Conservation (phyloP, 37 sponge, comb jelly and placozoan genomes). For the Dysidea cf. avara region DNA sequence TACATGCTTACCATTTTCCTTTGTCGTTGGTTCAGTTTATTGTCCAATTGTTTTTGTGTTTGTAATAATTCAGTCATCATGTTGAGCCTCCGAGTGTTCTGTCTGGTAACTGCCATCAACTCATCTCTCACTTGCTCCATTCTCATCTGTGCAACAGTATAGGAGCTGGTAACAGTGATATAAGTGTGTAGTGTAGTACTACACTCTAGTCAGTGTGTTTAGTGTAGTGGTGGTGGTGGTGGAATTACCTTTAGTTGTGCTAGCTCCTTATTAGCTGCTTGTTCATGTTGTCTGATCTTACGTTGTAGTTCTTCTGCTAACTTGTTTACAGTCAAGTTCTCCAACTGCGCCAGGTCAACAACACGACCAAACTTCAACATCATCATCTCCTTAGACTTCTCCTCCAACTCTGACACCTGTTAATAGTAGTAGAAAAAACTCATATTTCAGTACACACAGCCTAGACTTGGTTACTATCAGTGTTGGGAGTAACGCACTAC, state of each 20-base stretch:
- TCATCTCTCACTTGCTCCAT: slow-evolving; percentile 61
- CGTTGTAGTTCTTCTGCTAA: slow-evolving; percentile 69
- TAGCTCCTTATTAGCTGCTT: slow-evolving; percentile 19
- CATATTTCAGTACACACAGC: too few species aligned
- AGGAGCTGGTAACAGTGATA: not conserved
- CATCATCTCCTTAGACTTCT: slow-evolving; percentile 78
- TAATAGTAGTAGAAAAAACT: too few species aligned
- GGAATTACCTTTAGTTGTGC: slow-evolving; percentile 24
- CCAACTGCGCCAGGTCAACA: slow-evolving; percentile 88
- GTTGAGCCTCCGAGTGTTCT: slow-evolving; percentile 80
- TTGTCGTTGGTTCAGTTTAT: slow-evolving; percentile 75
- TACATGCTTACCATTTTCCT: slow-evolving; percentile 80
- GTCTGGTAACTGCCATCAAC: slow-evolving; percentile 46
- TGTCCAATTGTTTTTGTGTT: slow-evolving; percentile 59
- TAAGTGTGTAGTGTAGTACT: not conserved
- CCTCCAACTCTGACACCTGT: slow-evolving; percentile 66
- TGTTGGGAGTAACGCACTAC: too few species aligned
- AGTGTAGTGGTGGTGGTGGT: not conserved
- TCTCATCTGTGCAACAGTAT: slow-evolving; percentile 19
- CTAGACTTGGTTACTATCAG: too few species aligned
- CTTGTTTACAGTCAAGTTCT: too few species aligned
- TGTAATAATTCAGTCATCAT: slow-evolving; percentile 59
- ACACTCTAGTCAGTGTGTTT: slow-evolving; percentile 1
- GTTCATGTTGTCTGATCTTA: slow-evolving; percentile 60
- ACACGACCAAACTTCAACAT: slow-evolving; percentile 94